Percentiles rank a stretch among this genome's conserved stretches.
Evolutionary conservation across 2,888 invertebrate species (phyloP).

Genomic region (Apodemia zela): DNA sequence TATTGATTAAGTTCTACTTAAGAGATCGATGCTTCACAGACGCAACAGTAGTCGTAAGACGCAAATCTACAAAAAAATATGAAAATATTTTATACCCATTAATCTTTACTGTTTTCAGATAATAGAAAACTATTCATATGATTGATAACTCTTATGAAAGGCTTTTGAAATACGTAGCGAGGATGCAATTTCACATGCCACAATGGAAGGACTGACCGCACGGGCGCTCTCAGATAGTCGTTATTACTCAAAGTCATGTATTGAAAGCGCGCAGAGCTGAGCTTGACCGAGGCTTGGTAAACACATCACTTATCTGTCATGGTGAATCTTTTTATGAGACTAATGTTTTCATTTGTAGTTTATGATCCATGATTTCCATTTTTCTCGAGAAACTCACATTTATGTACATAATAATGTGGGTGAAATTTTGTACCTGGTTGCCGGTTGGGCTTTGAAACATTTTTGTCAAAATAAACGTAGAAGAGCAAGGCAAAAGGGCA

Average conservation of each 20-base stretch:
- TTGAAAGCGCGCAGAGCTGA: conserved; percentile 50
- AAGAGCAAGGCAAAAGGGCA: too few species aligned
- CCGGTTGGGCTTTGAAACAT: too few species aligned
- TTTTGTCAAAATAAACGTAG: too few species aligned
- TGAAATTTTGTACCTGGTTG: too few species aligned
- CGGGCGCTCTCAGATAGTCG: conserved; percentile 38
- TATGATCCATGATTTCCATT: neutral
- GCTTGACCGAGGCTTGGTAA: conserved; percentile 48
- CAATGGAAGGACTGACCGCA: conserved; percentile 38
- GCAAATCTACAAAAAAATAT: too few species aligned
- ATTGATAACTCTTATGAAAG: conserved; percentile 18
- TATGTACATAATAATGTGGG: too few species aligned
- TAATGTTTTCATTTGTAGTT: conserved; percentile 21
- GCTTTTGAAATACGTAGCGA: conserved; percentile 18
- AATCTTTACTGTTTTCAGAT: conserved; percentile 12
- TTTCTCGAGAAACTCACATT: neutral
- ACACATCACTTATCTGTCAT: conserved; percentile 67
- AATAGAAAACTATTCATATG: conserved; percentile 12
- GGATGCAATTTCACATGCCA: conserved; percentile 27
- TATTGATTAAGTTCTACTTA: too few species aligned
- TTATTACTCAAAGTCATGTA: conserved; percentile 56
- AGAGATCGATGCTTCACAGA: too few species aligned
- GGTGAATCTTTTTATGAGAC: conserved; percentile 42
- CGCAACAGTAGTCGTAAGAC: too few species aligned
- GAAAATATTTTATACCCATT: neutral